These are phyloP conservation scores for Drosophila dunni DNA, from an alignment of 1,140 invertebrate species.

Conservation along the genomic window DNA sequence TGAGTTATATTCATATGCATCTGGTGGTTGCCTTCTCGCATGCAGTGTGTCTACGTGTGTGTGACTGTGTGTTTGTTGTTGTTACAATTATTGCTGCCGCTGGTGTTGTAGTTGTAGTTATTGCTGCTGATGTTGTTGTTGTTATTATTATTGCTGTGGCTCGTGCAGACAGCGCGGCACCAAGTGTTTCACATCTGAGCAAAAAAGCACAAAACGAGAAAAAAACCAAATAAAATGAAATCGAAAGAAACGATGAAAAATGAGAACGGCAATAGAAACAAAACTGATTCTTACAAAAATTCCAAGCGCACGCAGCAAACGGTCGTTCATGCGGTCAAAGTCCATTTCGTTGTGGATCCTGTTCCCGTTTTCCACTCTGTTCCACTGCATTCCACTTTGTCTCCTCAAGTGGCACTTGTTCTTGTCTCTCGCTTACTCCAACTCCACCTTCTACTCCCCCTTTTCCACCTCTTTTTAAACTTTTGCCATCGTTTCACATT, in stretches of 20 bases:
- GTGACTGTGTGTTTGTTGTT: constrained; percentile 58
- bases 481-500: constrained; percentile 33
- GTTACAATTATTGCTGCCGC: constrained; percentile 59
- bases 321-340: background rate
- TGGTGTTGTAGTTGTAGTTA: constrained; percentile 36
- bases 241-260: constrained; percentile 6
- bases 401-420: constrained; percentile 3
- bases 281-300: constrained; percentile 13
- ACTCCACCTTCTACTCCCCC: too few relatives aligned
- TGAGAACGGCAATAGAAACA: constrained; percentile 8
- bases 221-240: constrained; percentile 32
- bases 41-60: constrained; percentile 38
- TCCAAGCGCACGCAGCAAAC: constrained; percentile 3
- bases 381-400: background rate
- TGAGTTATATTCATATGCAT: constrained; percentile 56
- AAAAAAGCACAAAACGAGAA: constrained; percentile 45
- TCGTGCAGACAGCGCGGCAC: constrained; percentile 80
- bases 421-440: background rate
- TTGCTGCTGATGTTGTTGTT: constrained; percentile 30
- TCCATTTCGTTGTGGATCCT: constrained; percentile 19
- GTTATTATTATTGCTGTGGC: constrained; percentile 63
- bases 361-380: background rate
- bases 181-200: constrained; percentile 77
- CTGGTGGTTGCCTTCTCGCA: constrained; percentile 36
- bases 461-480: too few relatives aligned